Base-by-base conservation (phyloP, 2,888 invertebrate genomes). In the Rhorus exstirpatorius region DNA sequence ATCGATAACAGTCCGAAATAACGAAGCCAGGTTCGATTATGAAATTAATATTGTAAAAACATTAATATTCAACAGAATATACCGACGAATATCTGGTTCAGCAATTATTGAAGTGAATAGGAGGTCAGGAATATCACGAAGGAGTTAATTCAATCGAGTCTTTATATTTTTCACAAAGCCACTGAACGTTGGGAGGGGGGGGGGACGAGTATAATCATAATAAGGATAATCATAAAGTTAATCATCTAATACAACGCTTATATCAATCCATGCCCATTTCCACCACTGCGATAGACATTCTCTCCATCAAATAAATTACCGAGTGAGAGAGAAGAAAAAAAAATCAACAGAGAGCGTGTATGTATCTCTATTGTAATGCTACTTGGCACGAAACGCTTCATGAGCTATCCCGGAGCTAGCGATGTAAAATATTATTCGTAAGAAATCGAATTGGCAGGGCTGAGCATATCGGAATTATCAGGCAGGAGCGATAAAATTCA, bases 401-500 rank as follows among this genome's bases (percentile, higher is more conserved):
- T 49, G 38, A 35, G 53, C 55, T 79, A 38, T 63, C 78, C 49
- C 19, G 51, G n/a, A 17, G 49, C 21, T 38, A 31, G 19, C 19
- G 24, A 44, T 44, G 79, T 24, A 19, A 21, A 67, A 74, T 51
- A 63, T 41, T 55, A 53, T 60, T 67, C 31, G 19, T 38, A 21
- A 60, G 46, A 53, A 17, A 44, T 61, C 55, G 58, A 35, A 77
- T 81, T 71, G 60, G 76, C 41, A 67, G 51, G 35, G 21, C 31
- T 17, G 31, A 53, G n/a, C n/a, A 61, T 75, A 60, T 61, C 41
- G 17, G 44, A n/a, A 12, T 51, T 53, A 46, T 35, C 10, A 41
- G n/a, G 19, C 26, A 14, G 6, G n/a, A 60, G 35, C 38, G 58
- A 81, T 49, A 53, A 81, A 65, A 17, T 12, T n/a, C 14, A 24